Base-by-base conservation (phyloP, 2,888 invertebrate genomes). In the Caenorhabditis sinica region DNA sequence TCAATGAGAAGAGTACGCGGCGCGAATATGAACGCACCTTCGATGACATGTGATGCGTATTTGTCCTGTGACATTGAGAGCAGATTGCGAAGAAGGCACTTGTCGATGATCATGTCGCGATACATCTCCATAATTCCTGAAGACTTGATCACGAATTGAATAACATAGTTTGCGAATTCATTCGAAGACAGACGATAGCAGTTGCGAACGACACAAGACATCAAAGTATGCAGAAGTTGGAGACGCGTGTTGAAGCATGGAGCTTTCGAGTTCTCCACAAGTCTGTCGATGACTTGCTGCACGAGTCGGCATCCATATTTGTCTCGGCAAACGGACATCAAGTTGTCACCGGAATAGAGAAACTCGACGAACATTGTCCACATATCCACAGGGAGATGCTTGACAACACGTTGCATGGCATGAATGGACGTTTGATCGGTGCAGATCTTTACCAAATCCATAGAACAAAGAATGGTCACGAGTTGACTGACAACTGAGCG, bases 31-130 rank as follows among this genome's bases (percentile, higher is more conserved):
- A 91, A 83, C 1, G 91, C 90, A 30, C 85, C 85, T 58, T 91
- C 91, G 61, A 91, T 87, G 20, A 91, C 91, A 60, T 91, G 91
- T n/a, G 89, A 89, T 13, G 89, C 89, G 68, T 85, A 91, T 69
- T 90, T 91, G 61, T 87, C 89, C 66, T 90, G 89, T 2, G 91
- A 91, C 60, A 91, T 87, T 13, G 85, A 82, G 30, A 91, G 87
- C 11, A 91, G 61, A 69, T 91, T 88, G 25, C 82, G 88, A 73
- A 89, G 85, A 20, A 89, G 84, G 56, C 85, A 87, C 60, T 83
- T 75, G n/a, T 85, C 88, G 66, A 90, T 90, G 83, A 90, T 88
- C 25, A 75, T 72, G 51, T 87, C 83, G 4, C 89, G 80, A 51
- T 90, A 89, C 63, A 76, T 68, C 28, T 72, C 85, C 77, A 90